A percentile compares a stretch with the other conserved stretches of the same genome.
phyloP scores from a whole-genome alignment of 2,888 invertebrate species.

The Lasioglossum figueresi region DNA sequence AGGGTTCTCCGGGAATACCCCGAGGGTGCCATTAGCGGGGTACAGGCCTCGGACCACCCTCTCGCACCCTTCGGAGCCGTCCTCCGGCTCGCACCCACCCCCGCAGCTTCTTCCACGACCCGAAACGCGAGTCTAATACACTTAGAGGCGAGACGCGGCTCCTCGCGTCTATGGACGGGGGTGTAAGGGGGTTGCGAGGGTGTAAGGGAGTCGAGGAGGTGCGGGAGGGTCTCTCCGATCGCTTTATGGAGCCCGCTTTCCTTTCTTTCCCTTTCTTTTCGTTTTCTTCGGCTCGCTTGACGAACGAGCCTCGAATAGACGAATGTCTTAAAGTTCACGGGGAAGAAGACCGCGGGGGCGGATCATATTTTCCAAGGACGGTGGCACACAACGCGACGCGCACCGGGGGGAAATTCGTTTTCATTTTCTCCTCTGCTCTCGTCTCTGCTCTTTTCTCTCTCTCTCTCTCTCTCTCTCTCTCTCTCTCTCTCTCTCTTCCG shows the following conservation, averaged over 20 bases:
- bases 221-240: conserved; percentile 61
- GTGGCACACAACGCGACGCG: not conserved
- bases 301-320: conserved; percentile 58
- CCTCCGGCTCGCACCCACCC: conserved; percentile 57
- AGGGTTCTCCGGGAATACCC: conserved; percentile 82
- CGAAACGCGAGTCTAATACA: conserved; percentile 80
- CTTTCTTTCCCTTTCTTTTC: conserved; percentile 55
- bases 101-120: conserved; percentile 68
- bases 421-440: conserved; percentile 7
- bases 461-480: too few relatives aligned
- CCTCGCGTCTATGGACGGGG: conserved; percentile 68
- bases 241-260: conserved; percentile 69
- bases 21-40: conserved; percentile 84
- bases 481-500: too few relatives aligned
- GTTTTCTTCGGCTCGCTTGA: conserved; percentile 45
- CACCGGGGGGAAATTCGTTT: conserved; percentile 36
- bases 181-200: not conserved
- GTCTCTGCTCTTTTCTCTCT: too few relatives aligned
- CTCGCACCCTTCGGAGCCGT: conserved; percentile 70
- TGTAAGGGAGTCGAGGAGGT: conserved; percentile 63
- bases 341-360: conserved; percentile 36
- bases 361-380: conserved; percentile 52
- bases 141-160: conserved; percentile 76
- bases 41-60: conserved; percentile 76
- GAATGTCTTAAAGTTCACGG: conserved; percentile 59